Base-by-base conservation (phyloP, 1,140 invertebrate species). In the Pseudomyrmex concolor region DNA sequence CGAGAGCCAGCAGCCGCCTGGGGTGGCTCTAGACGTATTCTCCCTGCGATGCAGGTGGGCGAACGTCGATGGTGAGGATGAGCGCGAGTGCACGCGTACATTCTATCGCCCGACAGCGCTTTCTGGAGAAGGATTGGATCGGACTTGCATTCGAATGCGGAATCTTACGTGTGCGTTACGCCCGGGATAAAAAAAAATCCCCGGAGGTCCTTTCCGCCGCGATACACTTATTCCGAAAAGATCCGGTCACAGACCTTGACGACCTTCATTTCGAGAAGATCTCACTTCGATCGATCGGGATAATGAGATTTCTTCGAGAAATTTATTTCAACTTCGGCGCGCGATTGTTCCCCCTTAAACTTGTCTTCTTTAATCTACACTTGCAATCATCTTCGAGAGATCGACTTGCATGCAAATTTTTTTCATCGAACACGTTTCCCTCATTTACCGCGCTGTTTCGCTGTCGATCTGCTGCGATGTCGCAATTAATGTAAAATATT, bases 11-110 rank as follows among this genome's bases (percentile, higher is more conserved):
- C 86, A 43, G 86, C 76, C 86, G 86, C 76, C 86, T 85, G 86
- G 86, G 86, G 71, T 88, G 60, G 64, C 87, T 83, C 62, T 78
- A 89, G 87, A 89, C 87, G 87, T 84, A 85, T 62, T 89, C 86
- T 85, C 87, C 87, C 81, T 77, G 73, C 86, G 86, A 89, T 88
- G 86, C 87, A 88, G 87, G 87, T 88, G 83, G 86, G 83, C 86
- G 86, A 87, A 22, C 22, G 64, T 55, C 43, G 54, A 77, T 67
- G 34, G 77, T 85, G 87, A 85, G 71, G 86, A 88, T 54, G 54
- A 22, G 55, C 82, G 25, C 25, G 67, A 86, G 70, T 88, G 83
- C 86, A 87, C 86, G 82, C 86, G 85, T 84, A 60, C 54, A 84
- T 64, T 84, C 82, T 48, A 45, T 64, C 73, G 74, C 73, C 57